These are phyloP conservation scores for Ormyrus thymus DNA, from an alignment of 2,888 invertebrate genomes.

Conservation along the genomic window DNA sequence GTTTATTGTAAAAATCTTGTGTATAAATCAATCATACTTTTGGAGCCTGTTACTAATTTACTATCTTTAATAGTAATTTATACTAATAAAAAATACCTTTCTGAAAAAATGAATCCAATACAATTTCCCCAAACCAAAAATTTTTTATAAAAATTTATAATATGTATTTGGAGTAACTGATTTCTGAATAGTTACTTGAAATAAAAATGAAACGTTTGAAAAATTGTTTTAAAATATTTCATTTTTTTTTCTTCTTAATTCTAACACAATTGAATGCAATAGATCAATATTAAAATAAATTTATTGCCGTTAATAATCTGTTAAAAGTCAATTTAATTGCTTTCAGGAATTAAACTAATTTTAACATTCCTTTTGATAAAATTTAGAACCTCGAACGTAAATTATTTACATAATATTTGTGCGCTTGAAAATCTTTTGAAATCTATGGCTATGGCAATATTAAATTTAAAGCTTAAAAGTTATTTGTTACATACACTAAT, in stretches of 20 bases:
- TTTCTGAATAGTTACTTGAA: too few relatives aligned
- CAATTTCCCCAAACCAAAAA: background rate
- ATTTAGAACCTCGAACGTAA: background rate
- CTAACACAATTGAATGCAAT: too few relatives aligned
- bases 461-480: constrained; percentile 19
- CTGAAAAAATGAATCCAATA: background rate
- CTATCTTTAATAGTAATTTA: background rate
- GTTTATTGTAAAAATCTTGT: constrained; percentile 12
- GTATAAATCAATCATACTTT: constrained; percentile 20
- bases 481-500: constrained; percentile 32
- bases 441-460: constrained; percentile 44
- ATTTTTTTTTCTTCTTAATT: background rate
- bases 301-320: too few relatives aligned
- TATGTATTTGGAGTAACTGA: too few relatives aligned
- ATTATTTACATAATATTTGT: constrained; percentile 24
- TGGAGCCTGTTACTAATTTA: constrained; percentile 20
- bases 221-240: constrained; percentile 1
- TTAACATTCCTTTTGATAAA: background rate
- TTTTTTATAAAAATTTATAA: constrained; percentile 4
- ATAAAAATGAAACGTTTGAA: background rate
- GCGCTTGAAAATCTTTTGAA: constrained; percentile 13
- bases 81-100: constrained; percentile 11
- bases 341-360: too few relatives aligned
- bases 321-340: too few relatives aligned
- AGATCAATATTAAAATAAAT: too few relatives aligned